Evolutionary conservation across 2,113 vertebrate species (phyloP).

Genomic region (Bucco capensis): DNA sequence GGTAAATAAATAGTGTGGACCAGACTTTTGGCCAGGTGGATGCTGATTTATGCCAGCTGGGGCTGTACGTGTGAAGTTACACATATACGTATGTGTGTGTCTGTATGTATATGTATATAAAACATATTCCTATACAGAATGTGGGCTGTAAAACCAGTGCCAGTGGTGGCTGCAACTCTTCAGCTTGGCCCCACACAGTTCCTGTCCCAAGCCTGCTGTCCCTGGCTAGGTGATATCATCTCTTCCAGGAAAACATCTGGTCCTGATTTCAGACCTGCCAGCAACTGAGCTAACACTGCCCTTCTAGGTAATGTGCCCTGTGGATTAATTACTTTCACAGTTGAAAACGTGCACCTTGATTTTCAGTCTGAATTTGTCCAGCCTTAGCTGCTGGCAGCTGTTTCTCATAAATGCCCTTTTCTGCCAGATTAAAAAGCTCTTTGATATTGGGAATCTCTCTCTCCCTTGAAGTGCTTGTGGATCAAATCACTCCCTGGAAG

Average conservation of each 20-base stretch:
- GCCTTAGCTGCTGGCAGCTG: conserved; percentile 37
- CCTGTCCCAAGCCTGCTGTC: not conserved
- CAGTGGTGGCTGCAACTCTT: rapidly evolving
- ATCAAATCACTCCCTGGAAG: not conserved
- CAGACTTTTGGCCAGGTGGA: not conserved
- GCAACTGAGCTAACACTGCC: rapidly evolving
- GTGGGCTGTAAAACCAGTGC: not conserved
- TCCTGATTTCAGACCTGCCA: not conserved
- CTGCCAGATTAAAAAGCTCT: conserved; percentile 44
- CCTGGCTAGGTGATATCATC: conserved; percentile 9
- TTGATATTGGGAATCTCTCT: conserved; percentile 29
- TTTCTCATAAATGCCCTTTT: conserved; percentile 45
- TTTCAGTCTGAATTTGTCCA: conserved; percentile 40
- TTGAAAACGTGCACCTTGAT: conserved; percentile 52
- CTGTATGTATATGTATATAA: no score
- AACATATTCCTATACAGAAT: not conserved
- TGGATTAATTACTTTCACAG: conserved; percentile 59
- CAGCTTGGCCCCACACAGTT: rapidly evolving
- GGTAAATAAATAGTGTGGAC: not conserved
- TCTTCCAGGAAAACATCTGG: conserved; percentile 40
- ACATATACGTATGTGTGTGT: not conserved
- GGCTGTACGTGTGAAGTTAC: not conserved
- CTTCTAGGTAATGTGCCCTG: conserved; percentile 10
- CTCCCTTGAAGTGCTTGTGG: conserved; percentile 19
- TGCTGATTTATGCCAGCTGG: not conserved